Base-by-base conservation (phyloP, 2,888 invertebrate species). In the Agonum fuliginosum region DNA sequence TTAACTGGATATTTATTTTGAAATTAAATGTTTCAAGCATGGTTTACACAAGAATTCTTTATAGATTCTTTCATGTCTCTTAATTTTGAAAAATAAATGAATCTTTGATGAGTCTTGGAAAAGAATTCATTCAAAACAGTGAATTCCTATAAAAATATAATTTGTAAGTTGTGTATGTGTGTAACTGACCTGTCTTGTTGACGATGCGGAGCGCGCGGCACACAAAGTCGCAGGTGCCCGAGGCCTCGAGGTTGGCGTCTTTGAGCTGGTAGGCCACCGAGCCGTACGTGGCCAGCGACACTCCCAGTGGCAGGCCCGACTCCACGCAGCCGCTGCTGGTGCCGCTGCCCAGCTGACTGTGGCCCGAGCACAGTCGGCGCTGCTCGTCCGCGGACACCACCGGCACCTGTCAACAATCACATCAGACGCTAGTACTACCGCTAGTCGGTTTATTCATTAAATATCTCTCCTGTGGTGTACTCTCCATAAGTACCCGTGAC, bases 211-310 rank as follows among this genome's bases (percentile, higher is more conserved):
- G 89, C 0, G 93, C 93, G 78, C 92, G 89, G 85, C 91, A 91
- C 8, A 94, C 91, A 82, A 94, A 94, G 85, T 94, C 94, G 81
- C 93, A 91, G 0, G 92, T 92, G 5, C 92, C 91, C 1, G 90
- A 91, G 0, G 94, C 93, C 83, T 94, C 94, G 87, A 93, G 90
- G 82, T 93, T 93, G 74, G 94, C 94, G 81, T 94, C 94, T 82
- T 94, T 93, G 74, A 94, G 89, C 85, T 94, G 94, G 83, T 93
- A 94, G 41, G 93, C 93, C 81, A 94, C 91, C 1, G 93, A 93
- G 65, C 94, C 94, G 83, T 94, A 94, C 0, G 93, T 93, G 2
- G 92, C 91, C 2, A 88, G 84, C 0, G 89, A 87, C 5, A 89
- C 84, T 8, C 88, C 87, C 82, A 88, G 73, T 82, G 79, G 27